A percentile compares a stretch with the other conserved stretches of the same genome.
phyloP scores from a whole-genome alignment of 2,888 invertebrate species.

The Stegophylla sp. region DNA sequence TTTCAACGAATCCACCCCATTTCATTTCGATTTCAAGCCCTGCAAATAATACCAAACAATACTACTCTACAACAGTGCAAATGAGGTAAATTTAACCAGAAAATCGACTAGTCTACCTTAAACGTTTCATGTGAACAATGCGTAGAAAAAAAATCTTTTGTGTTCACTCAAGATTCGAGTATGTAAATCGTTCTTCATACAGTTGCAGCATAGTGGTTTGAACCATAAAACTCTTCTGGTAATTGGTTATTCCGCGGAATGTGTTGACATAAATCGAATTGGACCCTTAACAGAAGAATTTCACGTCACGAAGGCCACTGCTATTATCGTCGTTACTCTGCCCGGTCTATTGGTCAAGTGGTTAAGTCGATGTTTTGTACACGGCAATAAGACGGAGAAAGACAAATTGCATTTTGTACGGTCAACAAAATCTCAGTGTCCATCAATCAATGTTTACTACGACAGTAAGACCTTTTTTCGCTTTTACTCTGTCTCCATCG shows the following conservation, averaged over 20 bases:
- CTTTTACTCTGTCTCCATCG: not conserved
- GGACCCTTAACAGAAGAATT: constrained; percentile 21
- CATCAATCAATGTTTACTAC: constrained; percentile 53
- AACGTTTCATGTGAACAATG: too few relatives aligned
- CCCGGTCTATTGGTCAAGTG: constrained; percentile 36
- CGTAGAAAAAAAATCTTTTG: not conserved
- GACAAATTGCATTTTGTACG: constrained; percentile 55
- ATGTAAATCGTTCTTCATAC: not conserved
- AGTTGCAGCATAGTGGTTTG: not conserved
- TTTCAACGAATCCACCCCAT: too few relatives aligned
- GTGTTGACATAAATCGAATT: constrained; percentile 47
- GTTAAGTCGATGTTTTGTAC: constrained; percentile 51
- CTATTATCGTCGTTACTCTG: constrained; percentile 47
- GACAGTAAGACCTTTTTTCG: constrained; percentile 23
- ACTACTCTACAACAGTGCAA: too few relatives aligned
- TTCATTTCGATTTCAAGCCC: too few relatives aligned
- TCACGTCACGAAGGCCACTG: not conserved
- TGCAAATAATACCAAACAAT: too few relatives aligned
- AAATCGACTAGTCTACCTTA: too few relatives aligned
- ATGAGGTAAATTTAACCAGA: too few relatives aligned
- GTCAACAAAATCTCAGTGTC: constrained; percentile 36
- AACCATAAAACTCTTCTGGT: constrained; percentile 11
- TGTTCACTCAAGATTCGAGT: not conserved
- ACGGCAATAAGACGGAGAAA: constrained; percentile 46
- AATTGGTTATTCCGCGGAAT: constrained; percentile 42